Base-by-base conservation (phyloP, 1,140 invertebrate species). In the Magallana gigas region DNA sequence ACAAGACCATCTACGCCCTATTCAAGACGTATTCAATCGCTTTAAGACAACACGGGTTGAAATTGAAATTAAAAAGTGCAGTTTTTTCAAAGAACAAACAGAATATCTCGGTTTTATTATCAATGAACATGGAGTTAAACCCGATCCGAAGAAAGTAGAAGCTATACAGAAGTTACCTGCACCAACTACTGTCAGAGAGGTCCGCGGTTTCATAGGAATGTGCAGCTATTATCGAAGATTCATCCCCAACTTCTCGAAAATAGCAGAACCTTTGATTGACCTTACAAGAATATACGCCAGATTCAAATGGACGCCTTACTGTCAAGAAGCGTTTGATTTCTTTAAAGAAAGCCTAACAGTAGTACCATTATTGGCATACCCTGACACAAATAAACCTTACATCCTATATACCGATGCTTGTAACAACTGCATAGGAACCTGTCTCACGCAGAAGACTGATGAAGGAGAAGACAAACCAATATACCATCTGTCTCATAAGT, bases 141-240 rank as follows among this genome's bases (percentile, higher is more conserved):
- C 36, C 8, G 18, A 83, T 83, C 9, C 18, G 36, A 64, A 87
- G 6, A 94, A 94, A 83, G 81, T 92, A 23, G 57, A 60, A 12
- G 83, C 60, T 60, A 84, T 84, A 7, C 1, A 23, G 11, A 58
- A 56, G 23, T 18, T 84, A 29, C 18, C 83, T n/a, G 23, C 57
- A 1, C 83, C 83, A 8, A 60, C 59, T 23, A 29, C 16, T 6
- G 83, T 84, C 6, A 5, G 59, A 60, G 57, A 84, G 23, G 57
- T 23, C 9, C 11, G 57, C 0, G 57, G 57, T 4, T 84, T 96
- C 83, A 89, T 95, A 11, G 95, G 95, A 5, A 93, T 95, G 84
- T 91, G 94, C 3, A 92, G 92, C 36, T 96, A 95, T 90, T 96
- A 96, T 90, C 88, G 93, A 4, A 92, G 92, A 71, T 96, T 96